Conservation (phyloP, 2,797 vertebrate genomes). For the Otolemur crassicaudatus region DNA sequence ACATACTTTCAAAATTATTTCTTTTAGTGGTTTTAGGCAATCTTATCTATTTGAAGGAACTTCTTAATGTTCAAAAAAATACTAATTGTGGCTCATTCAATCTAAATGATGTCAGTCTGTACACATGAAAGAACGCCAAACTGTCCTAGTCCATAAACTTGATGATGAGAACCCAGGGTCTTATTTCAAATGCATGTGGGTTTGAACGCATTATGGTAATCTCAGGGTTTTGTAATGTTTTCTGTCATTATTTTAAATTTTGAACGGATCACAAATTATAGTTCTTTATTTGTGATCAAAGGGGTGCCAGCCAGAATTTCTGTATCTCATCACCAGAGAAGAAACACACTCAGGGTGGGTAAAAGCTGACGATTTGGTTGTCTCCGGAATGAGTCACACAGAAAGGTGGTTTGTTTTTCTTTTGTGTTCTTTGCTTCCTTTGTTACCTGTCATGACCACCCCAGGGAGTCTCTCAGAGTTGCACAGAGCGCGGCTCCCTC, state of each 20-base stretch:
- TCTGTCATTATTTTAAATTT: constrained; percentile 23
- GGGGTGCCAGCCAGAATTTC: neutral
- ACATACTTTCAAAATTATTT: constrained; percentile 39
- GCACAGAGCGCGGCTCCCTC: neutral
- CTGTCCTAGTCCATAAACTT: neutral
- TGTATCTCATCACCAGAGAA: neutral
- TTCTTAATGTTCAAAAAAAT: constrained; percentile 50
- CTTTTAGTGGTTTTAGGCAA: constrained; percentile 25
- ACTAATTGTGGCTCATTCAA: neutral
- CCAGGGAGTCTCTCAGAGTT: neutral
- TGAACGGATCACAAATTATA: neutral
- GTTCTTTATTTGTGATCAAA: too few relatives aligned
- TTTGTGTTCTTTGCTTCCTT: neutral
- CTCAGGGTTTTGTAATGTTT: constrained; percentile 23
- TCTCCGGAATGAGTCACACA: neutral
- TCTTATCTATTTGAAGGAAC: constrained; percentile 41
- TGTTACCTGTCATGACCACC: neutral
- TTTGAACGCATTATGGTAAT: constrained; percentile 3
- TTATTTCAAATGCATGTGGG: constrained; percentile 42
- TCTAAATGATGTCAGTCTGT: neutral
- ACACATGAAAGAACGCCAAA: constrained; percentile 8
- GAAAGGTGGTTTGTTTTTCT: neutral
- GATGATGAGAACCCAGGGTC: neutral
- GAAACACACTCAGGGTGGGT: neutral
- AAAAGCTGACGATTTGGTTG: neutral